phyloP scores from a whole-genome alignment of 2,113 vertebrate genomes.

The Haplochromis burtoni region DNA sequence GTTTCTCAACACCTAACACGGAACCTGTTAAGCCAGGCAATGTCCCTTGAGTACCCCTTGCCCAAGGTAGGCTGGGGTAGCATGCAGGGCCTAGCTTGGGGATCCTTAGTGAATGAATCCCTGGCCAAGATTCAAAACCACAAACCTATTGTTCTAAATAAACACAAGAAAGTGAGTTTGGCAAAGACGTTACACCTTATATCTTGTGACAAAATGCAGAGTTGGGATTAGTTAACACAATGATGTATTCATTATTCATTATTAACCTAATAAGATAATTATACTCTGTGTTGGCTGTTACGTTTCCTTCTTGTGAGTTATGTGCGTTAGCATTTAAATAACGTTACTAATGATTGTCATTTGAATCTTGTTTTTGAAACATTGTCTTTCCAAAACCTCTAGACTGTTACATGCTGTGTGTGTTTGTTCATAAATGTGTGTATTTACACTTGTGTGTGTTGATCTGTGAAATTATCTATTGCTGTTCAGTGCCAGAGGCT shows the following conservation, averaged over 20 bases:
- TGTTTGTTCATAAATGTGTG: not conserved
- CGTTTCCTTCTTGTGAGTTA: not conserved
- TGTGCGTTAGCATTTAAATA: not conserved
- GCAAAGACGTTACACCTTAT: not conserved
- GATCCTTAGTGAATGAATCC: no score
- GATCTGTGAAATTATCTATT: constrained; percentile 53
- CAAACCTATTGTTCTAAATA: no score
- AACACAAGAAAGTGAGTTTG: no score
- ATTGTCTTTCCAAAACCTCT: not conserved
- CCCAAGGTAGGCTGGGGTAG: no score
- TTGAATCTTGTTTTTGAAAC: not conserved
- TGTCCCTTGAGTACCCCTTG: no score
- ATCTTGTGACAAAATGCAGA: not conserved
- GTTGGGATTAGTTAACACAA: not conserved
- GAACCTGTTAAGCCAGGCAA: no score
- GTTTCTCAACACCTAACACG: no score
- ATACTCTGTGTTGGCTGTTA: not conserved
- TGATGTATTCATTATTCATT: not conserved
- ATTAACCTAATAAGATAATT: not conserved
- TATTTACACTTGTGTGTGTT: constrained; percentile 26
- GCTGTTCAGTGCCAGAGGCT: constrained; percentile 16
- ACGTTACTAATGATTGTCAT: not conserved
- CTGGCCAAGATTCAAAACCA: no score
- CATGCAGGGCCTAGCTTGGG: no score
- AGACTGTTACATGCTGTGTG: not conserved